Percentiles rank a stretch among this genome's conserved stretches.
Evolutionary conservation across 2,797 vertebrate species (phyloP).

Genomic region (Aplochiton taeniatus): DNA sequence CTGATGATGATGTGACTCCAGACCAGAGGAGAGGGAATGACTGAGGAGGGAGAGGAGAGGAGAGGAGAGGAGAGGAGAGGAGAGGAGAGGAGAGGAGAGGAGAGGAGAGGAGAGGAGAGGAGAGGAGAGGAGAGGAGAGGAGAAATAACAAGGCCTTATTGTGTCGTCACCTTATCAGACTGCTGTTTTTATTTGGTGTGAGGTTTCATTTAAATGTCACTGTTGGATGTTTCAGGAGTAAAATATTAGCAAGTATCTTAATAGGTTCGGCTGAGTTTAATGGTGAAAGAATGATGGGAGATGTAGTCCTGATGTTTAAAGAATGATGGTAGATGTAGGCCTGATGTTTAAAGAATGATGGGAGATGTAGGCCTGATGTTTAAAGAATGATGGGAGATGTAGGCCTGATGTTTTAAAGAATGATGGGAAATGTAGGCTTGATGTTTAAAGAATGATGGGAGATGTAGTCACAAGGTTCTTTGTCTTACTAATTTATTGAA

Average conservation of each 20-base stretch:
- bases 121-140: neutral
- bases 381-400: constrained; percentile 10
- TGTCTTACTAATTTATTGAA: neutral
- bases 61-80: neutral
- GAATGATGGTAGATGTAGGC: neutral
- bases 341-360: neutral
- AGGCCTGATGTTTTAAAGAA: neutral
- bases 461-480: constrained; percentile 17
- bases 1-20: neutral
- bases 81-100: neutral
- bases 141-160: neutral
- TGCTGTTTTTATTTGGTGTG: too few relatives aligned
- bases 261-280: neutral
- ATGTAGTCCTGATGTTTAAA: neutral
- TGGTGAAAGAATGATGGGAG: neutral
- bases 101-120: neutral
- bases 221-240: too few relatives aligned
- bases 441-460: constrained; percentile 35
- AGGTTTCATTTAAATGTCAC: too few relatives aligned
- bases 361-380: constrained; percentile 2
- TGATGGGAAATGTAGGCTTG: constrained; percentile 3
- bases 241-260: constrained; percentile 21
- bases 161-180: too few relatives aligned
- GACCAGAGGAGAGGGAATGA: neutral
- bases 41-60: neutral